A percentile compares a stretch with the other conserved stretches of the same genome.
These are phyloP conservation scores for Ptilodon capucinus DNA, from an alignment of 2,888 invertebrate species.

Conservation along the genomic window DNA sequence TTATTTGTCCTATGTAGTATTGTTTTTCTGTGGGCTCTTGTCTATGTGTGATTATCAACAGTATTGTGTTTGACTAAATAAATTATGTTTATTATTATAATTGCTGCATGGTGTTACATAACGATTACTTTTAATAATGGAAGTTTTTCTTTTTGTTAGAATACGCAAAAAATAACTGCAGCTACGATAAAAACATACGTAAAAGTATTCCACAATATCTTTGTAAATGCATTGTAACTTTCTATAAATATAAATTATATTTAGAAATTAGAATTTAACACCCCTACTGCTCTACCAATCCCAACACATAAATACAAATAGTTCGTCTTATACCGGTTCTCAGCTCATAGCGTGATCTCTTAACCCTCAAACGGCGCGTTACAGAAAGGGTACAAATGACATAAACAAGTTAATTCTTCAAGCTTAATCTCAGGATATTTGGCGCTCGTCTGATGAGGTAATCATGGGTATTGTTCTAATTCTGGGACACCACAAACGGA, in stretches of 20 bases:
- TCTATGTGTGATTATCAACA: too few relatives aligned
- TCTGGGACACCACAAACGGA: slow-evolving; percentile 48
- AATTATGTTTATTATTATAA: too few relatives aligned
- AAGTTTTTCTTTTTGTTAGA: too few relatives aligned
- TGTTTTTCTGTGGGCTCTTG: too few relatives aligned
- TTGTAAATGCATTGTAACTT: too few relatives aligned
- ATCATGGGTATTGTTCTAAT: slow-evolving; percentile 65
- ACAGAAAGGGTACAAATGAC: slow-evolving; percentile 33
- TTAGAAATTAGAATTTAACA: neutral
- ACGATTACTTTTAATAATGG: too few relatives aligned
- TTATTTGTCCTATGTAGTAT: too few relatives aligned
- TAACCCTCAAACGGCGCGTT: slow-evolving; percentile 15
- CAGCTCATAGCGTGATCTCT: slow-evolving; percentile 12
- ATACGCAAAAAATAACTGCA: too few relatives aligned
- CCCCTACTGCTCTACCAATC: neutral
- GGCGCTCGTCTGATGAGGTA: slow-evolving; percentile 58
- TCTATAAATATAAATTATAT: neutral
- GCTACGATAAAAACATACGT: too few relatives aligned
- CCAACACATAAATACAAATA: neutral
- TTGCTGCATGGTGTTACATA: too few relatives aligned
- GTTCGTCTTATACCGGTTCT: slow-evolving; percentile 14
- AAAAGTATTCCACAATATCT: too few relatives aligned
- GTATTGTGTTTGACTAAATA: too few relatives aligned
- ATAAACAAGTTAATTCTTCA: slow-evolving; percentile 59
- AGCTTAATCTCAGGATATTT: slow-evolving; percentile 65